These are phyloP conservation scores for Channa argus DNA, from an alignment of 2,113 vertebrate genomes.

Conservation along the genomic window DNA sequence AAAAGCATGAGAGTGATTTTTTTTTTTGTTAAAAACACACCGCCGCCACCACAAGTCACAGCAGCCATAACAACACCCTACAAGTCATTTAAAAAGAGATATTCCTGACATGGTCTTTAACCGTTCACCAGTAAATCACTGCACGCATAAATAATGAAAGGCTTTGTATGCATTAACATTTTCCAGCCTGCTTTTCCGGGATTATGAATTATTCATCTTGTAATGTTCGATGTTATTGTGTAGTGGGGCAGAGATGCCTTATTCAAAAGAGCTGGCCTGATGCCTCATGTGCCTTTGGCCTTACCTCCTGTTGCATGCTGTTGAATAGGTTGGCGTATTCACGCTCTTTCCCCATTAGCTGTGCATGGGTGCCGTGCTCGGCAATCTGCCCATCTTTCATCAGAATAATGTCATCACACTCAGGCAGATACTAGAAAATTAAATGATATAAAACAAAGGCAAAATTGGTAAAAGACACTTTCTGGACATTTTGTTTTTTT, in stretches of 20 bases:
- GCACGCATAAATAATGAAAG: conserved; percentile 73
- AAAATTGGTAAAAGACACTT: background rate
- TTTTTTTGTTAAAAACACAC: conserved; percentile 7
- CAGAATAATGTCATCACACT: conserved; percentile 84
- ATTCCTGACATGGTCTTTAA: conserved; percentile 68
- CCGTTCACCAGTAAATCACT: conserved; percentile 69
- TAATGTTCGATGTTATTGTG: conserved; percentile 63
- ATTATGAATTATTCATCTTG: conserved; percentile 78
- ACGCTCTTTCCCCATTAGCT: conserved; percentile 82
- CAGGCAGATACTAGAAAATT: conserved; percentile 80
- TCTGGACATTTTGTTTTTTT: background rate
- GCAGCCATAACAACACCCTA: conserved; percentile 36
- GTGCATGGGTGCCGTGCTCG: conserved; percentile 83
- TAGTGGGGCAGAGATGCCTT: conserved; percentile 48
- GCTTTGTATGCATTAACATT: conserved; percentile 74
- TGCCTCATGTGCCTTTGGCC: conserved; percentile 32
- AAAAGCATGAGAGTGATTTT: background rate
- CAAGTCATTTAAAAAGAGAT: conserved; percentile 64
- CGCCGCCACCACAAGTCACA: conserved; percentile 38
- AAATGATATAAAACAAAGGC: conserved; percentile 2
- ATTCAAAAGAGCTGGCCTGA: conserved; percentile 51
- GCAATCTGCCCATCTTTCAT: conserved; percentile 87
- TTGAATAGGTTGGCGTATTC: conserved; percentile 84
- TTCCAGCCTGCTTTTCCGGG: conserved; percentile 47
- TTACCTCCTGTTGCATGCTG: conserved; percentile 85